These are phyloP conservation scores for Agonopterix heracliana DNA, from an alignment of 2,888 invertebrate species.

Conservation along the genomic window DNA sequence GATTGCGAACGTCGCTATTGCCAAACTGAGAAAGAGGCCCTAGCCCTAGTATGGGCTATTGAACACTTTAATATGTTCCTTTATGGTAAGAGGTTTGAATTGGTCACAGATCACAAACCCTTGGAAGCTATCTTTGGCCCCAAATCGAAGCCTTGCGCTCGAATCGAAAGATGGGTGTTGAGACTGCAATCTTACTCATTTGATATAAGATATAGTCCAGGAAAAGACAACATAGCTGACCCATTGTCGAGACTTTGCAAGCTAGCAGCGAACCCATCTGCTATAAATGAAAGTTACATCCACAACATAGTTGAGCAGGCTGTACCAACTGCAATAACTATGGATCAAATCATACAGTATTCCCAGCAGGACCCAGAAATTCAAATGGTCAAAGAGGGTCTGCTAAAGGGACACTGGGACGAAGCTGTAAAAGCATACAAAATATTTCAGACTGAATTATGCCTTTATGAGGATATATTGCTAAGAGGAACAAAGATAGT, in stretches of 20 bases:
- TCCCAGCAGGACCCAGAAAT: conserved; percentile 4
- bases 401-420: background rate
- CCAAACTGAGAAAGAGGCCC: conserved; percentile 11
- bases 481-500: conserved; percentile 1
- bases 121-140: conserved; percentile 3
- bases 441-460: conserved; percentile 7
- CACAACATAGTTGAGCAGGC: background rate
- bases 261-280: background rate
- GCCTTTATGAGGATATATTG: conserved; percentile 4
- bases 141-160: conserved; percentile 10
- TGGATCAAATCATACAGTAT: conserved; percentile 2
- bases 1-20: conserved; percentile 8
- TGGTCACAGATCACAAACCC: conserved; percentile 3
- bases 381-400: background rate
- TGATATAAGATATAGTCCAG: conserved; percentile 5
- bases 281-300: background rate
- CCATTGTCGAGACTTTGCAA: conserved; percentile 1
- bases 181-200: conserved; percentile 6
- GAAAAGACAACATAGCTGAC: background rate
- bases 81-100: conserved; percentile 13
- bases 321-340: background rate
- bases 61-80: conserved; percentile 10
- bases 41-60: conserved; percentile 11
- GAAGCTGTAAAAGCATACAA: conserved; percentile 4
- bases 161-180: conserved; percentile 10